Conservation (phyloP, 1,140 invertebrate genomes). For the Zeugodacus cucurbitae region DNA sequence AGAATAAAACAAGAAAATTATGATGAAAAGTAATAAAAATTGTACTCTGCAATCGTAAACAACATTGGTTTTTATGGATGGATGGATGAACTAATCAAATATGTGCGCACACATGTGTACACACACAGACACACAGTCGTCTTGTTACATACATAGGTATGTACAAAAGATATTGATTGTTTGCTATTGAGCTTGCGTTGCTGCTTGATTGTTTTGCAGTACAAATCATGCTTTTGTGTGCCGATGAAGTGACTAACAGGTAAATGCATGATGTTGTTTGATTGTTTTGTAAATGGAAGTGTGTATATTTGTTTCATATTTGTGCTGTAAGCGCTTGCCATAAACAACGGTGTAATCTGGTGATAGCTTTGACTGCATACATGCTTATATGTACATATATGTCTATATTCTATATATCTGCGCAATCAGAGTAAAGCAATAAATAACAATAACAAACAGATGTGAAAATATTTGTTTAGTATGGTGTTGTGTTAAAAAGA, state of each 20-base stretch:
- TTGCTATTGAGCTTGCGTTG: not conserved
- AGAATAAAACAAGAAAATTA: not conserved
- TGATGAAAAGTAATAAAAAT: not conserved
- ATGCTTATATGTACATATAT: not conserved
- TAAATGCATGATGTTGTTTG: not conserved
- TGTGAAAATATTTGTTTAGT: not conserved
- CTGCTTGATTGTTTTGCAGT: not conserved
- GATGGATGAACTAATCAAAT: conserved; percentile 22
- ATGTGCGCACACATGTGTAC: not conserved
- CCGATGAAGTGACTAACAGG: not conserved
- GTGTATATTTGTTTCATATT: not conserved
- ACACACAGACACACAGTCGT: not conserved
- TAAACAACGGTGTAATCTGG: not conserved
- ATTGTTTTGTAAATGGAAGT: not conserved
- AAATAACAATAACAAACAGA: not conserved
- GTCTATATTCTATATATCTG: too few species aligned
- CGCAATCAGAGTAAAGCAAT: too few species aligned
- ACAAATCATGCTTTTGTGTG: not conserved
- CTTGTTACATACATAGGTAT: not conserved
- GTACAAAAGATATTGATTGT: not conserved
- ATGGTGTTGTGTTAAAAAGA: too few species aligned
- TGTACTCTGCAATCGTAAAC: not conserved
- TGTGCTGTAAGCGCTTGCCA: not conserved
- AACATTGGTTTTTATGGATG: not conserved
- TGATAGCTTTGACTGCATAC: not conserved